These are phyloP conservation scores for Pterocles burchelli DNA, from an alignment of 2,113 vertebrate genomes.

Conservation along the genomic window DNA sequence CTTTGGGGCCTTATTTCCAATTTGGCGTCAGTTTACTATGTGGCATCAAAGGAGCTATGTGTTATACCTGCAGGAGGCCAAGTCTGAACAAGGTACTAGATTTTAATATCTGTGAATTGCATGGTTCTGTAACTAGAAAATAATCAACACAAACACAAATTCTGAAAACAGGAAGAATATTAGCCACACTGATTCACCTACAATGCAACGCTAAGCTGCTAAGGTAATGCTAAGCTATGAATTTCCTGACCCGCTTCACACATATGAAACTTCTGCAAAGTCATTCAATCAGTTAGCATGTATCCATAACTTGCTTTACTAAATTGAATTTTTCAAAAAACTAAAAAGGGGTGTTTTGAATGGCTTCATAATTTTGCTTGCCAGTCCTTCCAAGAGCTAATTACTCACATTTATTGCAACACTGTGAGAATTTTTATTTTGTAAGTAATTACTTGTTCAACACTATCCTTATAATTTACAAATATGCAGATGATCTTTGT, in stretches of 20 bases:
- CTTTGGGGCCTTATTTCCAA: neutral
- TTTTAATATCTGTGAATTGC: neutral
- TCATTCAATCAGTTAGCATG: neutral
- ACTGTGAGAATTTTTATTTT: neutral
- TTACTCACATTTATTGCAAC: neutral
- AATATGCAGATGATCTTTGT: fast-evolving
- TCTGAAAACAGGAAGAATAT: neutral
- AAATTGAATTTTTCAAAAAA: neutral
- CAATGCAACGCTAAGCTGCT: neutral
- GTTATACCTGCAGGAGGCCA: neutral
- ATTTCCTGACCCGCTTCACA: neutral
- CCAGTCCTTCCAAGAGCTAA: neutral
- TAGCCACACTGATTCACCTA: neutral
- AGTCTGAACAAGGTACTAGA: neutral
- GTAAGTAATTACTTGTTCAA: neutral
- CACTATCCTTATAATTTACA: neutral
- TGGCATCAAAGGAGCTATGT: neutral
- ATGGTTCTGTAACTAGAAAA: neutral
- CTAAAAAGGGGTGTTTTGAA: neutral
- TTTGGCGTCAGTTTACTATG: neutral
- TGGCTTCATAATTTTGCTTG: neutral
- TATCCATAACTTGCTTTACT: neutral
- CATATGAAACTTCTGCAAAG: neutral
- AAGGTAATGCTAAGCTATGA: neutral
- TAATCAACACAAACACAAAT: neutral